Percentiles rank a stretch among this genome's conserved stretches.
Evolutionary conservation across 2,113 vertebrate genomes (phyloP).

Genomic region (Sprattus sprattus): DNA sequence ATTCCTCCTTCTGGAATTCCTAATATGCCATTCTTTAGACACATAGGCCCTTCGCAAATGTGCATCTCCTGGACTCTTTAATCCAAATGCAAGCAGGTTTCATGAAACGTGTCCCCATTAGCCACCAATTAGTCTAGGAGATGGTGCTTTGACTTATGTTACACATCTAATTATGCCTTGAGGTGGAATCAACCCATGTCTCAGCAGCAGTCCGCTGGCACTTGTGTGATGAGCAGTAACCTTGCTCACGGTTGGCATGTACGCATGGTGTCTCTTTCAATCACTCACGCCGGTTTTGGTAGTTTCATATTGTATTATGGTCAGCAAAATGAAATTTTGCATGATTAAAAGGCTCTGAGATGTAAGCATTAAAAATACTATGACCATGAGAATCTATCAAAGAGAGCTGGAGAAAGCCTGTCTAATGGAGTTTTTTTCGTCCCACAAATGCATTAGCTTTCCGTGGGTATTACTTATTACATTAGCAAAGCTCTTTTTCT

Average conservation of each 20-base stretch:
- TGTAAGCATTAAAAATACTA: neutral
- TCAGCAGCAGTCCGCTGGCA: neutral
- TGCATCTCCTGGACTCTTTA: neutral
- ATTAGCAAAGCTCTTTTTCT: slow-evolving; percentile 35
- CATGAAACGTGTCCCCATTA: neutral
- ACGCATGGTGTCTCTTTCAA: neutral
- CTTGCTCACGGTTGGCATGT: neutral
- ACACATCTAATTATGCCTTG: slow-evolving; percentile 7
- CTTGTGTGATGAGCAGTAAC: neutral
- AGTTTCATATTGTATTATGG: neutral
- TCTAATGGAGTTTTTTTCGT: slow-evolving; percentile 33
- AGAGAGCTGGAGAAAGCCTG: slow-evolving; percentile 25
- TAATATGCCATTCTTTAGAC: neutral
- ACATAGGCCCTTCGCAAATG: neutral
- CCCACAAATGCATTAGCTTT: slow-evolving; percentile 41
- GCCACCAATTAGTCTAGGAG: neutral
- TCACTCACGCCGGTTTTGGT: neutral
- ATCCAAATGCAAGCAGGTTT: slow-evolving; percentile 1
- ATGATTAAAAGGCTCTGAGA: neutral
- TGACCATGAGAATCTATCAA: neutral
- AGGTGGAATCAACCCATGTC: neutral
- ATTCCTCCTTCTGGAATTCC: neutral
- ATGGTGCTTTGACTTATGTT: neutral
- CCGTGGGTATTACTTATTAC: slow-evolving; percentile 47
- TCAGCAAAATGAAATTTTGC: neutral